Conservation (phyloP, 2,113 vertebrate species). For the Odocoileus hemionus region DNA sequence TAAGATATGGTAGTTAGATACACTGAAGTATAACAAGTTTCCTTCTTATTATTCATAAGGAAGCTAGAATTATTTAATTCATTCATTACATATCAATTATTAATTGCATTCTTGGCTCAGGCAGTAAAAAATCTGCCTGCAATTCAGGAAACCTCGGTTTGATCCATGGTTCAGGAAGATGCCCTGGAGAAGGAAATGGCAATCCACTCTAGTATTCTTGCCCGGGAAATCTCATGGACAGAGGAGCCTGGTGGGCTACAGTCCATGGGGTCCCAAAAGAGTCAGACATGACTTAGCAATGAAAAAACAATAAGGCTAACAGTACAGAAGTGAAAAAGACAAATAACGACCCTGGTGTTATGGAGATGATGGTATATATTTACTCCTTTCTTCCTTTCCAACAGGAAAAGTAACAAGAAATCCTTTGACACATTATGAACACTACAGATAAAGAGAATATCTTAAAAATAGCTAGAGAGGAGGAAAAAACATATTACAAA, state of each 20-base stretch:
- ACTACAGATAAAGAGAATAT: neutral
- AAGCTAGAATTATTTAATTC: neutral
- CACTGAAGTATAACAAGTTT: neutral
- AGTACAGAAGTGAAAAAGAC: neutral
- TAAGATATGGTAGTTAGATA: neutral
- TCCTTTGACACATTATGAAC: neutral
- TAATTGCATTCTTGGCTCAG: neutral
- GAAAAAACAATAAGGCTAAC: neutral
- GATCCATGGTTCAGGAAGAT: neutral
- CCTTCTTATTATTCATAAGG: neutral
- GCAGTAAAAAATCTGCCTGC: neutral
- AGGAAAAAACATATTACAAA: neutral
- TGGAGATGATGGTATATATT: neutral
- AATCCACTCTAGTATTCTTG: neutral
- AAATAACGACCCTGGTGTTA: neutral
- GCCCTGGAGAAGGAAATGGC: neutral
- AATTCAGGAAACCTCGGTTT: neutral
- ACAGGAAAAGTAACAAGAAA: slow-evolving; percentile 21
- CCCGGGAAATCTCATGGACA: neutral
- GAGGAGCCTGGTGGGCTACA: neutral
- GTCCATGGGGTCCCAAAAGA: neutral
- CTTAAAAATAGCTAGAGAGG: neutral
- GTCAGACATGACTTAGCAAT: neutral
- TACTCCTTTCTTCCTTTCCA: neutral
- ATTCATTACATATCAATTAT: neutral